Evolutionary conservation across 2,797 vertebrate genomes (phyloP), one percentile per base, ranked within the genome.

Genomic region (Galaxias olidus): DNA sequence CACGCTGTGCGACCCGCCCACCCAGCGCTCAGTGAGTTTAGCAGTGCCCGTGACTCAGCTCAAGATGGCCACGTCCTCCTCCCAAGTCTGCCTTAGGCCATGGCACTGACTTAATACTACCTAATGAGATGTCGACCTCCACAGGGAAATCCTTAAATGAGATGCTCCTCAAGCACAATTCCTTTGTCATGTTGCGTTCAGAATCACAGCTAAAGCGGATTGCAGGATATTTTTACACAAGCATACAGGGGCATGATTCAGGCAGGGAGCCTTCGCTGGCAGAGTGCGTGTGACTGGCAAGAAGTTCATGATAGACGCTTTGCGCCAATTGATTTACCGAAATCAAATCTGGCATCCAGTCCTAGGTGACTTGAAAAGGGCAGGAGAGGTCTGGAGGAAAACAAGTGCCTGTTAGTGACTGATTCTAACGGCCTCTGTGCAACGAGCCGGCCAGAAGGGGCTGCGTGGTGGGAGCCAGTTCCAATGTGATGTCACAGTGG

Each of bases 401-500:
- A n/a, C n/a, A n/a, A n/a, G n/a, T n/a, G n/a, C n/a, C n/a, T n/a
- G n/a, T n/a, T n/a, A n/a, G n/a, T n/a, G n/a, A n/a, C n/a, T n/a
- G n/a, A n/a, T n/a, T n/a, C n/a, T n/a, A n/a, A n/a, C n/a, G n/a
- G n/a, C n/a, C n/a, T n/a, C n/a, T n/a, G n/a, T n/a, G n/a, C n/a
- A n/a, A n/a, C n/a, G n/a, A n/a, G n/a, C n/a, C n/a, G n/a, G n/a
- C n/a, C n/a, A n/a, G n/a, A n/a, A n/a, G n/a, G n/a, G n/a, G n/a
- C n/a, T n/a, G n/a, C n/a, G n/a, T n/a, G n/a, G n/a, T n/a, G n/a
- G n/a, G n/a, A n/a, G n/a, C n/a, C n/a, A n/a, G n/a, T n/a, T n/a
- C n/a, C n/a, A n/a, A n/a, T 68, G 45, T 15, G 62, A 43, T 51
- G 64, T 95, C 92, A 94, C 54, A 83, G 90, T 2, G 84, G 93